phyloP scores from a whole-genome alignment of 2,888 invertebrate species.

The Melipona beecheii region DNA sequence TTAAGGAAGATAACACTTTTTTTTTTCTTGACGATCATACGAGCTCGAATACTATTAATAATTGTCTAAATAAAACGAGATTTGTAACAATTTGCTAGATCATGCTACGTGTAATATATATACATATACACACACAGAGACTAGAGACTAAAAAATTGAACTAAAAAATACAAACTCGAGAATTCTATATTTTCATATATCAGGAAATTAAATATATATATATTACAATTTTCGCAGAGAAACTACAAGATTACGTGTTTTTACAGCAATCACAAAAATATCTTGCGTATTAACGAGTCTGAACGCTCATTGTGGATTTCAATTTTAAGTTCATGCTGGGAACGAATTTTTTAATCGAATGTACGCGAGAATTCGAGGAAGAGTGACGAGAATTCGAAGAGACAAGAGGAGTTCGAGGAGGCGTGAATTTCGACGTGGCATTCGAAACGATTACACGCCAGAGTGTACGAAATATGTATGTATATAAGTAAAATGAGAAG shows the following conservation, averaged over 20 bases:
- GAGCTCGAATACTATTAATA: slow-evolving; percentile 41
- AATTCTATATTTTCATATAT: too few species aligned
- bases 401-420: slow-evolving; percentile 34
- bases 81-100: slow-evolving; percentile 8
- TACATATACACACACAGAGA: too few species aligned
- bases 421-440: slow-evolving; percentile 65
- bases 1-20: slow-evolving; percentile 60
- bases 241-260: too few species aligned
- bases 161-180: too few species aligned
- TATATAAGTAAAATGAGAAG: slow-evolving; percentile 39
- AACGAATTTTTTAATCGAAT: too few species aligned
- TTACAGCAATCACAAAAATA: too few species aligned
- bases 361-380: background rate
- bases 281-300: too few species aligned
- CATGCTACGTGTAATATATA: background rate
- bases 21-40: slow-evolving; percentile 24
- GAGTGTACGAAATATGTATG: slow-evolving; percentile 47
- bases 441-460: slow-evolving; percentile 53
- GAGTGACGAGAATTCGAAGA: slow-evolving; percentile 24
- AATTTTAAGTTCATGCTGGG: too few species aligned
- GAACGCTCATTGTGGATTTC: too few species aligned
- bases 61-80: slow-evolving; percentile 37
- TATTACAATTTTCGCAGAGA: too few species aligned
- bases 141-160: too few species aligned
- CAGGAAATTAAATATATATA: background rate